These are phyloP conservation scores for Pandemis cinnamomeana DNA, from an alignment of 2,888 invertebrate species.

Conservation along the genomic window DNA sequence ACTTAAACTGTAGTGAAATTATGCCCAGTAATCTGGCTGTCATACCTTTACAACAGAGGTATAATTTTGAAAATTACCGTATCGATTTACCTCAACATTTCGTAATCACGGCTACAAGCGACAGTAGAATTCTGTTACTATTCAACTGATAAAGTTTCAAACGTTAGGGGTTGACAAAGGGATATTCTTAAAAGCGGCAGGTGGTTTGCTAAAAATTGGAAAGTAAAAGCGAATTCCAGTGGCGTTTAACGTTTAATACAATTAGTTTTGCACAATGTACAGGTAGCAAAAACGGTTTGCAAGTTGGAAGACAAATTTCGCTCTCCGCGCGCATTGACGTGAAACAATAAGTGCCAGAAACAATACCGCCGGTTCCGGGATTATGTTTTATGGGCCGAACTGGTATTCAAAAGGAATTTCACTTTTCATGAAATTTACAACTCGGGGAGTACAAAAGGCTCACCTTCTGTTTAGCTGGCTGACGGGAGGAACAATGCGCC, in stretches of 20 bases:
- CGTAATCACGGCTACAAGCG: conserved; percentile 14
- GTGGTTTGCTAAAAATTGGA: conserved; percentile 43
- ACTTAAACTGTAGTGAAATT: conserved; percentile 17
- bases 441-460: conserved; percentile 75
- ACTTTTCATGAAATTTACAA: conserved; percentile 85
- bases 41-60: conserved; percentile 27
- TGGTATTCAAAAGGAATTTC: conserved; percentile 84
- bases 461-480: conserved; percentile 83
- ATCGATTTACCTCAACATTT: conserved; percentile 32
- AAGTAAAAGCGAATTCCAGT: conserved; percentile 55
- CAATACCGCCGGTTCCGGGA: conserved; percentile 78
- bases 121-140: conserved; percentile 31
- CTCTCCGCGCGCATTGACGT: conserved; percentile 75
- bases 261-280: conserved; percentile 58
- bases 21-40: conserved; percentile 28
- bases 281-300: conserved; percentile 67
- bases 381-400: conserved; percentile 78
- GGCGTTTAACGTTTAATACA: conserved; percentile 30
- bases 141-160: neutral
- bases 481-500: conserved; percentile 79
- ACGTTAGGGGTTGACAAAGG: neutral
- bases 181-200: conserved; percentile 25
- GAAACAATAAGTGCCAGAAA: conserved; percentile 81
- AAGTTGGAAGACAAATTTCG: conserved; percentile 76
- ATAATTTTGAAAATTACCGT: conserved; percentile 35